Percentiles rank a stretch among this genome's conserved stretches.
These are phyloP conservation scores for Druon quercuslanigerum DNA, from an alignment of 1,140 invertebrate species.

Conservation along the genomic window DNA sequence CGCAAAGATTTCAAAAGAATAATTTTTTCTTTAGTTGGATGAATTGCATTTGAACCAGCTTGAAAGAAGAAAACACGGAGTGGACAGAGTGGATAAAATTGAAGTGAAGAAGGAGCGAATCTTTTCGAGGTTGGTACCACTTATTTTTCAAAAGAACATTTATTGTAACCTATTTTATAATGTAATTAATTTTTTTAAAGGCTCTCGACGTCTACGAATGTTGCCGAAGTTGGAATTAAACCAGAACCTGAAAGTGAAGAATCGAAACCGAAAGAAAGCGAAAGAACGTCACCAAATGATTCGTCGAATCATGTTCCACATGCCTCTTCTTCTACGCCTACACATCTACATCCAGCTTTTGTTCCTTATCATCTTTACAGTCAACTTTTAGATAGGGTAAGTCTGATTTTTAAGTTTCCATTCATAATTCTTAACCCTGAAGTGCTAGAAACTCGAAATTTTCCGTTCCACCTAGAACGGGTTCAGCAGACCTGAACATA, in stretches of 20 bases:
- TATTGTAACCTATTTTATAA: slow-evolving; percentile 26
- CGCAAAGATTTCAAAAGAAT: slow-evolving; percentile 3
- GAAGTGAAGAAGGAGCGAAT: slow-evolving; percentile 64
- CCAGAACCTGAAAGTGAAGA: slow-evolving; percentile 59
- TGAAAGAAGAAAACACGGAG: slow-evolving; percentile 64
- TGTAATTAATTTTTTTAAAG: slow-evolving; percentile 35
- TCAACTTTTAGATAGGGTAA: slow-evolving; percentile 71
- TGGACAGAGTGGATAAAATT: slow-evolving; percentile 62
- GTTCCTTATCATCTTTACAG: slow-evolving; percentile 71
- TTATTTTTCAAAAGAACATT: slow-evolving; percentile 28
- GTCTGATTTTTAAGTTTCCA: slow-evolving; percentile 31
- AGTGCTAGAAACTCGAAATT: too few species aligned
- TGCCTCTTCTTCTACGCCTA: slow-evolving; percentile 45
- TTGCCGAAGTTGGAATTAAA: slow-evolving; percentile 51
- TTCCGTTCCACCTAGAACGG: too few species aligned
- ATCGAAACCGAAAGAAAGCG: slow-evolving; percentile 58
- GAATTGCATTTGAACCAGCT: slow-evolving; percentile 71
- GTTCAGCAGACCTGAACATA: too few species aligned
- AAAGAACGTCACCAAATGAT: slow-evolving; percentile 52
- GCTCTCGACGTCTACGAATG: slow-evolving; percentile 41
- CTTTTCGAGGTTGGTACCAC: slow-evolving; percentile 50
- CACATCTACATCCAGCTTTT: slow-evolving; percentile 59
- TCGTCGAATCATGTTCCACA: slow-evolving; percentile 44
- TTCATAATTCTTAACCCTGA: too few species aligned
- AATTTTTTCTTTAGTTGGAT: slow-evolving; percentile 59